phyloP scores from a whole-genome alignment of 2,888 invertebrate species.

The Scaptomyza flava region DNA sequence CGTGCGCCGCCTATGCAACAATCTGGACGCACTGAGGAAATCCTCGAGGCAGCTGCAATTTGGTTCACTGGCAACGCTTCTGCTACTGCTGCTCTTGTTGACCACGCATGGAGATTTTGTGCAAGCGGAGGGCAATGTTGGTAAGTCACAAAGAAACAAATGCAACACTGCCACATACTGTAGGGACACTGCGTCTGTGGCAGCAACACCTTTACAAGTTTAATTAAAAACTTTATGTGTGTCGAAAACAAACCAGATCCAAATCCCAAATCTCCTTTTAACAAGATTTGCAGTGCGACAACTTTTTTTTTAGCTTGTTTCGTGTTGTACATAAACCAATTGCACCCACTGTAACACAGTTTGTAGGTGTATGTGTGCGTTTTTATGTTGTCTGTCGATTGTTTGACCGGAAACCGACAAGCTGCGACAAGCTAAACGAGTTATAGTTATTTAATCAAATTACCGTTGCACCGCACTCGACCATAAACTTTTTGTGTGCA shows the following conservation, averaged over 20 bases:
- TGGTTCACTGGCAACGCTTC: slow-evolving; percentile 51
- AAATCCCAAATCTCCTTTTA: slow-evolving; percentile 15
- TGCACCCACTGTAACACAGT: slow-evolving; percentile 17
- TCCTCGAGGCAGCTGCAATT: slow-evolving; percentile 54
- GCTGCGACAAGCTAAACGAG: slow-evolving; percentile 37
- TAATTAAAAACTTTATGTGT: slow-evolving; percentile 67
- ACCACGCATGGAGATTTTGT: slow-evolving; percentile 73
- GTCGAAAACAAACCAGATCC: slow-evolving; percentile 37
- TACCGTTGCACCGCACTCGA: slow-evolving; percentile 26
- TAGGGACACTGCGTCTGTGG: slow-evolving; percentile 23
- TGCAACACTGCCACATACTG: background rate
- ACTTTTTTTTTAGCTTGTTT: slow-evolving; percentile 69
- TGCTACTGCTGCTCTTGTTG: slow-evolving; percentile 71
- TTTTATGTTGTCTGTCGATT: slow-evolving; percentile 21
- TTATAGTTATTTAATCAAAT: slow-evolving; percentile 55
- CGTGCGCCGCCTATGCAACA: slow-evolving; percentile 48
- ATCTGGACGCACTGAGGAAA: slow-evolving; percentile 56
- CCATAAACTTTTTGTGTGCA: slow-evolving; percentile 19
- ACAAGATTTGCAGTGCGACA: slow-evolving; percentile 56
- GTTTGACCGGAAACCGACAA: slow-evolving; percentile 47
- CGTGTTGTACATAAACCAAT: slow-evolving; percentile 53
- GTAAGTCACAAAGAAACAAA: slow-evolving; percentile 67
- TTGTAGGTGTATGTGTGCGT: background rate
- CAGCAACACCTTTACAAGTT: slow-evolving; percentile 67
- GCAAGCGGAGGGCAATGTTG: slow-evolving; percentile 83